These are phyloP conservation scores for Escarpia spicata DNA, from an alignment of 2,888 invertebrate species.

Conservation along the genomic window DNA sequence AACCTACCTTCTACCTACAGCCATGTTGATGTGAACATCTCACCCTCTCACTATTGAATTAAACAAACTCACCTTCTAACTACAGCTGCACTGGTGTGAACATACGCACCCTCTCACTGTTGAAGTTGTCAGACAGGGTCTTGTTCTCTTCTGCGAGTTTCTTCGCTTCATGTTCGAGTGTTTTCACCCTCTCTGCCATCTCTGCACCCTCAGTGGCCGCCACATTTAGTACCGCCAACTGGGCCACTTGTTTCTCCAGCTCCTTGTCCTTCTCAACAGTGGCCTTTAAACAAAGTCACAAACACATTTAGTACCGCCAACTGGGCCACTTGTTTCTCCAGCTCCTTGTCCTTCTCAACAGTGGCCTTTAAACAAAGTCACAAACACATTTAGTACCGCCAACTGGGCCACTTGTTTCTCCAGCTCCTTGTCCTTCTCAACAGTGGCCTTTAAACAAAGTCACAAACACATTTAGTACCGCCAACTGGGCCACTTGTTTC, in stretches of 20 bases:
- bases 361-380: no score
- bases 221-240: conserved; percentile 53
- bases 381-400: no score
- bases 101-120: conserved; percentile 54
- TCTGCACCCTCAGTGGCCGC: conserved; percentile 57
- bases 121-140: conserved; percentile 58
- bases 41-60: no score
- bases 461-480: no score
- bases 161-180: conserved; percentile 53
- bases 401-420: no score
- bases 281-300: conserved; percentile 29
- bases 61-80: background rate
- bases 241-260: conserved; percentile 49
- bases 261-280: conserved; percentile 51
- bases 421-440: no score
- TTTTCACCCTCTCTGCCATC: conserved; percentile 55
- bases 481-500: no score
- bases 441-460: no score
- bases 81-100: conserved; percentile 40
- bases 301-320: no score
- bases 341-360: no score
- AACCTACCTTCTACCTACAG: no score
- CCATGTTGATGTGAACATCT: conserved; percentile 40
- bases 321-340: no score
- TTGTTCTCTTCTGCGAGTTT: conserved; percentile 57